Percentiles rank a stretch among this genome's conserved stretches.
These are phyloP conservation scores for Clarias platycephalus DNA, from an alignment of 2,797 vertebrate genomes.

Conservation along the genomic window DNA sequence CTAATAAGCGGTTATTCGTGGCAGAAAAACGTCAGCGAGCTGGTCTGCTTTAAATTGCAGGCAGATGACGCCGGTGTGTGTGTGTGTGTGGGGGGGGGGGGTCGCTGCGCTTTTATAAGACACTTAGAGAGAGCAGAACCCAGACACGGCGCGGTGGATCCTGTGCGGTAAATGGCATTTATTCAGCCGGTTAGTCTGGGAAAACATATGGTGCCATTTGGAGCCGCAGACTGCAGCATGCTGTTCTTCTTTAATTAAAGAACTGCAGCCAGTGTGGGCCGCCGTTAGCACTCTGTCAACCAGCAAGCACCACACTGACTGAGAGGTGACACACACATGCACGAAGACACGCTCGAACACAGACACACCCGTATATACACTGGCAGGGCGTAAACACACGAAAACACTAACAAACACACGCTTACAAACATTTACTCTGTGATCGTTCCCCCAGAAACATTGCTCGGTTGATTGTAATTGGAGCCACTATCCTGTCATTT, in stretches of 20 bases:
- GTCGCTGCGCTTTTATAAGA: constrained; percentile 70
- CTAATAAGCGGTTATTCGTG: constrained; percentile 8
- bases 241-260: constrained; percentile 97
- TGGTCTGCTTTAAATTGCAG: constrained; percentile 49
- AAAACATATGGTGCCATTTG: constrained; percentile 96
- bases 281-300: constrained; percentile 60
- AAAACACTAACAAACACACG: constrained; percentile 9
- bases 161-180: constrained; percentile 80
- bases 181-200: constrained; percentile 87
- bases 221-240: constrained; percentile 84
- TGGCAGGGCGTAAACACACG: neutral
- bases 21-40: constrained; percentile 25
- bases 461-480: constrained; percentile 5
- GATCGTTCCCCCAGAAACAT: constrained; percentile 29
- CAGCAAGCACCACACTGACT: constrained; percentile 41
- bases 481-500: constrained; percentile 21
- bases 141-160: constrained; percentile 74
- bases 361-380: constrained; percentile 24
- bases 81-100: constrained; percentile 22
- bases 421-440: constrained; percentile 23
- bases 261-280: constrained; percentile 77
- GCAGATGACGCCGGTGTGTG: constrained; percentile 53
- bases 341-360: constrained; percentile 55
- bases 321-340: constrained; percentile 45
- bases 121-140: constrained; percentile 73